Conservation (phyloP, 1,140 invertebrate species). For the Carcinoscorpius rotundicauda region DNA sequence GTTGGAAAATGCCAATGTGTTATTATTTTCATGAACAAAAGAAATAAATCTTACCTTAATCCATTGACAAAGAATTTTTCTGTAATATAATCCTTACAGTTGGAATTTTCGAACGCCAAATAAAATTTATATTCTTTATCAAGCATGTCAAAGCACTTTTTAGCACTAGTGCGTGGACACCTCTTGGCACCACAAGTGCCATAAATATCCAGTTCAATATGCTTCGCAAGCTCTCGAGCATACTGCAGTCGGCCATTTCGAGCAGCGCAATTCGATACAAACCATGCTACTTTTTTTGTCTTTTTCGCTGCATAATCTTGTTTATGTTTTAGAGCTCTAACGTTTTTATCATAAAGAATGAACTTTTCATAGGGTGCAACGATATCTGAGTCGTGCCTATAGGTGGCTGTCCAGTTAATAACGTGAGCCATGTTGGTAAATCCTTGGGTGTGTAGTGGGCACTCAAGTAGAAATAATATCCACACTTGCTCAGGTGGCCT, state of each 20-base stretch:
- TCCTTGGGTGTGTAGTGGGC: constrained; percentile 81
- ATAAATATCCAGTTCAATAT: constrained; percentile 85
- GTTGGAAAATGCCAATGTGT: no score
- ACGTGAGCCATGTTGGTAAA: constrained; percentile 58
- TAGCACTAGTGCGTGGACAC: constrained; percentile 60
- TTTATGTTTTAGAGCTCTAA: constrained; percentile 6
- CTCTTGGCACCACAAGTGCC: constrained; percentile 70
- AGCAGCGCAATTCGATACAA: constrained; percentile 89
- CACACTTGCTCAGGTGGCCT: constrained; percentile 62
- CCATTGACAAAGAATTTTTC: constrained; percentile 96
- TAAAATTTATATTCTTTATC: constrained; percentile 95
- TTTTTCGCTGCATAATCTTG: constrained; percentile 73
- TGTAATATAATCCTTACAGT: constrained; percentile 91
- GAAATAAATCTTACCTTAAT: constrained; percentile 48
- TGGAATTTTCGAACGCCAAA: constrained; percentile 92
- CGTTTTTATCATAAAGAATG: constrained; percentile 36
- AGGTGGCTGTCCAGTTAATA: constrained; percentile 93
- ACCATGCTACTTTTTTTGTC: constrained; percentile 91
- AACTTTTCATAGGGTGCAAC: constrained; percentile 92
- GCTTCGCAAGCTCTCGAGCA: constrained; percentile 67
- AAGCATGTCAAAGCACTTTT: constrained; percentile 81
- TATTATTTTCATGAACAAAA: no score
- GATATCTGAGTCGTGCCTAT: constrained; percentile 82
- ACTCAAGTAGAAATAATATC: constrained; percentile 85
- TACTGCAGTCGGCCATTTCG: constrained; percentile 75